These are phyloP conservation scores for Irena cyanogastra DNA, from an alignment of 2,113 vertebrate genomes.

Conservation along the genomic window DNA sequence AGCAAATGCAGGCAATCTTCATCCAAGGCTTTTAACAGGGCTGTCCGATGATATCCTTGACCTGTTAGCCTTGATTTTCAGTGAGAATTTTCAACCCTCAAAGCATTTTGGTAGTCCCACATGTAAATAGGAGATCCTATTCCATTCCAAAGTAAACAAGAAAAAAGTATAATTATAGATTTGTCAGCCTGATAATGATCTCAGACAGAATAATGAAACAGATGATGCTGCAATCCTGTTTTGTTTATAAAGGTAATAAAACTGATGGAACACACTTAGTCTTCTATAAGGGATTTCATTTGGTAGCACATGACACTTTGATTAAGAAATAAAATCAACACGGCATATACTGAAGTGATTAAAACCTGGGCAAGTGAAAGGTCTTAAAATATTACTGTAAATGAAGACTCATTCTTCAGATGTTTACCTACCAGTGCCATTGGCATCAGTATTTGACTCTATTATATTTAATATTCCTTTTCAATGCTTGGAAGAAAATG, in stretches of 20 bases:
- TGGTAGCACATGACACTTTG: background rate
- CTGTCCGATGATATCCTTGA: background rate
- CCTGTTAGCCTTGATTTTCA: background rate
- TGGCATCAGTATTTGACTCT: background rate
- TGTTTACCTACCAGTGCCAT: background rate
- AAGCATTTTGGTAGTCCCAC: background rate
- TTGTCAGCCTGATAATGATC: slow-evolving; percentile 9
- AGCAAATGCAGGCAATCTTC: background rate
- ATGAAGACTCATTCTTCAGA: background rate
- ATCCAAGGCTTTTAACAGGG: background rate
- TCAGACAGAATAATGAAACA: background rate
- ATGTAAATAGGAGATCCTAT: background rate
- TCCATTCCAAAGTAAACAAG: background rate
- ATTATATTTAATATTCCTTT: background rate
- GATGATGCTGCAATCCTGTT: background rate
- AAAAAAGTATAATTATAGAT: background rate
- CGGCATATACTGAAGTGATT: background rate
- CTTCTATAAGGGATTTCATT: background rate
- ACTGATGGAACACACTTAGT: background rate
- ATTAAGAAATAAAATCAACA: slow-evolving; percentile 23
- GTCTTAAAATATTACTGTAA: slow-evolving; percentile 11
- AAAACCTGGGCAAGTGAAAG: background rate
- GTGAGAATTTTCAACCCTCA: background rate
- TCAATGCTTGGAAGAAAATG: background rate
- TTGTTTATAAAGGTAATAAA: slow-evolving; percentile 36